Percentiles rank a stretch among this genome's conserved stretches.
These are phyloP conservation scores for Lasioglossum baleicum DNA, from an alignment of 1,140 invertebrate genomes.

Conservation along the genomic window DNA sequence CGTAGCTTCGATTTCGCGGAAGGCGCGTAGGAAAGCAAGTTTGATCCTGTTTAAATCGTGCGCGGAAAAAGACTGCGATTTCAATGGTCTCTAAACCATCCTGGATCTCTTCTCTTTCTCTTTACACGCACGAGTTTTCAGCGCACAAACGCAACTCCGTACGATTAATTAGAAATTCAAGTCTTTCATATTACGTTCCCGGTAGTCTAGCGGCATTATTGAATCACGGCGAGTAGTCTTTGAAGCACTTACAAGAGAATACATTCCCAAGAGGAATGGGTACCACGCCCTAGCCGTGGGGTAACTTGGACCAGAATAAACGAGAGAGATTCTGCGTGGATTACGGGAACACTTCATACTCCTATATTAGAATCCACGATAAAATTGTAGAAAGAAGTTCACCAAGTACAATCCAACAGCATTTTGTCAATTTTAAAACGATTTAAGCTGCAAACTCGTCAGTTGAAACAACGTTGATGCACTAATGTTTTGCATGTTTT, in stretches of 20 bases:
- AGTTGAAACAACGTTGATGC: too few relatives aligned
- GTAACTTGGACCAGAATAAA: slow-evolving; percentile 33
- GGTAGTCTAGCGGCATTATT: slow-evolving; percentile 49
- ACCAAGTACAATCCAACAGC: background rate
- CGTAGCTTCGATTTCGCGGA: too few relatives aligned
- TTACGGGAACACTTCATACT: slow-evolving; percentile 2
- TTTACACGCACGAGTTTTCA: background rate
- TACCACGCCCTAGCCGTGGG: slow-evolving; percentile 28
- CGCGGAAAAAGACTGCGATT: background rate
- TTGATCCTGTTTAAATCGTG: too few relatives aligned
- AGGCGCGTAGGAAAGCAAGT: too few relatives aligned
- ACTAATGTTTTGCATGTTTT: too few relatives aligned
- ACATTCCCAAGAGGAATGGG: slow-evolving; percentile 33
- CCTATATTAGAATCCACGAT: slow-evolving; percentile 7
- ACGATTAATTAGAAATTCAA: slow-evolving; percentile 57
- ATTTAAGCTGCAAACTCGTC: too few relatives aligned
- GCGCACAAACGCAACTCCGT: background rate
- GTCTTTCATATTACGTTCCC: slow-evolving; percentile 37
- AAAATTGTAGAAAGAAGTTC: slow-evolving; percentile 15
- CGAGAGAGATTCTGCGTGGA: slow-evolving; percentile 22
- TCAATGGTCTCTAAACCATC: background rate
- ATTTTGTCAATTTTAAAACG: background rate
- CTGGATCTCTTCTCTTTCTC: background rate
- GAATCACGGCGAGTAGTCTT: slow-evolving; percentile 58
- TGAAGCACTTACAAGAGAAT: slow-evolving; percentile 39